These are phyloP conservation scores for Lineus longissimus DNA, from an alignment of 1,140 invertebrate genomes.

Conservation along the genomic window DNA sequence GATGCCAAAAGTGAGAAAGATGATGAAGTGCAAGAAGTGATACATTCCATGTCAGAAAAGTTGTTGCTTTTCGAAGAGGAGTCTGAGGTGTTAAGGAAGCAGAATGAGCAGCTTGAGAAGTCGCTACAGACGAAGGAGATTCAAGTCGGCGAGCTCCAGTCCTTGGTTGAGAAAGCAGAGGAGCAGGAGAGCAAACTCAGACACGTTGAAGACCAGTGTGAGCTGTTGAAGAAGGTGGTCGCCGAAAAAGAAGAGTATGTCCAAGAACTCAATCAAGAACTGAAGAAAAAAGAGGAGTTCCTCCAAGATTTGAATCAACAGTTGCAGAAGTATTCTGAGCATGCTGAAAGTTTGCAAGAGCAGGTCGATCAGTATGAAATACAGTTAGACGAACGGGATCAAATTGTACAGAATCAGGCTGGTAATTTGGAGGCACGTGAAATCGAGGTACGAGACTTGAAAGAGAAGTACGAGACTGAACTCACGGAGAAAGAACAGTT, in stretches of 20 bases:
- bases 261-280: slow-evolving; percentile 1
- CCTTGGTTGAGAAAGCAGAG: too few species aligned
- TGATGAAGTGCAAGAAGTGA: too few species aligned
- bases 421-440: not conserved
- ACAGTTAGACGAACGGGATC: not conserved
- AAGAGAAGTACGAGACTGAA: not conserved
- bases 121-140: too few species aligned
- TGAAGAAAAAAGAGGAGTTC: not conserved
- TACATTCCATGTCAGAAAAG: too few species aligned
- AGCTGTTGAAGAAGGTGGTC: too few species aligned
- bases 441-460: not conserved
- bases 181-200: too few species aligned
- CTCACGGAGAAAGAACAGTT: too few species aligned
- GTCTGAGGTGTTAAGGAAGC: not conserved
- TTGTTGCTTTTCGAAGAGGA: not conserved
- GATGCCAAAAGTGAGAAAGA: too few species aligned
- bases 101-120: not conserved
- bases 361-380: not conserved
- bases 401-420: too few species aligned
- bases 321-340: not conserved
- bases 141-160: not conserved
- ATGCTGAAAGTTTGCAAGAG: not conserved
- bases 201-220: too few species aligned
- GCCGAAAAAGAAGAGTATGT: too few species aligned
- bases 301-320: not conserved